Base-by-base conservation (phyloP, 1,140 invertebrate genomes). In the Monochamus saltuarius region DNA sequence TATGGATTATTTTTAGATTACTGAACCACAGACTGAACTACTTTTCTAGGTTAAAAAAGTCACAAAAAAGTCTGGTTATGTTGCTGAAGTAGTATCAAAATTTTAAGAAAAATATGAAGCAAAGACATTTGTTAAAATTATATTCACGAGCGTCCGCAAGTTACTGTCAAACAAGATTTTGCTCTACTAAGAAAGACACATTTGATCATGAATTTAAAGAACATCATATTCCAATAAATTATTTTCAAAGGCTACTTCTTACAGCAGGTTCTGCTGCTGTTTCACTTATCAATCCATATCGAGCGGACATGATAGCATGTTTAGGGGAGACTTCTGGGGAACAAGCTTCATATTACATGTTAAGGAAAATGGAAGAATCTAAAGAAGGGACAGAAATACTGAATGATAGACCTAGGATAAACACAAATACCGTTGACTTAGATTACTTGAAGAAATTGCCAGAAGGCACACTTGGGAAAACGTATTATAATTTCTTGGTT, bases 291-390 rank as follows among this genome's bases (percentile, higher is more conserved):
- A 83, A 93, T 80, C 93, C 93, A 1, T 76, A 78, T 66, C 84
- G 89, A 51, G 87, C 82, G n/a, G 95, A 98, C 76, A 94, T 97
- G 92, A 92, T 98, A 68, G 92, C 94, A 37, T 90, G 92, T 65
- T 81, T 97, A 54, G 94, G 94, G 4, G 95, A 98, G 81, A 90
- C 91, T 0, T 94, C 92, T 2, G 93, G 75, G 1, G 77, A 83
- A 64, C 67, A 68, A 37, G 89, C 92, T 7, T 79, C 95, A 0
- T 77, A 78, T 56, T 79, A 84, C 62, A 89, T 94, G 75, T 78
- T 79, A 55, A 70, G 79, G 59, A 84, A 85, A 73, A 81, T 81
- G 80, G 69, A 78, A 70, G 55, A 65, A 39, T 80, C 83, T 69
- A 71, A 79, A 17, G 90, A 92, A 79, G 91, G 93, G 11, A 72